A percentile compares a stretch with the other conserved stretches of the same genome.
Evolutionary conservation across 2,888 invertebrate genomes (phyloP).

Genomic region (Ecdyonurus torrentis): DNA sequence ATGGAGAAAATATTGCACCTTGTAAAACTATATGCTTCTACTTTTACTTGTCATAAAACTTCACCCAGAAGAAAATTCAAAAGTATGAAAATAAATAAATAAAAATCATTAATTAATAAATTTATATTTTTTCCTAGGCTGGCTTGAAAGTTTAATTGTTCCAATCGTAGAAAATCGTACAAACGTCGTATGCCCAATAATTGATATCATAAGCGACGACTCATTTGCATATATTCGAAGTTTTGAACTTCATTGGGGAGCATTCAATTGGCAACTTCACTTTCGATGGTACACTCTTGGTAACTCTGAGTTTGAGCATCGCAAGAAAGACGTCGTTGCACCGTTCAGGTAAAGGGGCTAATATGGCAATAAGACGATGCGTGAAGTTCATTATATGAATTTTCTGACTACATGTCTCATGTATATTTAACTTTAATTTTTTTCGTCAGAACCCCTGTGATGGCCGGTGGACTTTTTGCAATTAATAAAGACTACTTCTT

Average conservation of each 20-base stretch:
- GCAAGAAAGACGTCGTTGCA: slow-evolving; percentile 44
- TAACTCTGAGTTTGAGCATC: slow-evolving; percentile 40
- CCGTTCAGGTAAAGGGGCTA: slow-evolving; percentile 30
- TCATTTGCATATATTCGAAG: slow-evolving; percentile 89
- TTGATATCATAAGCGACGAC: slow-evolving; percentile 90
- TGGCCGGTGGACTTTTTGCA: slow-evolving; percentile 91
- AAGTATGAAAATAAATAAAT: background rate
- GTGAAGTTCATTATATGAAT: background rate
- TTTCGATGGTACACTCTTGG: slow-evolving; percentile 73
- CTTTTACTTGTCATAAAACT: too few relatives aligned
- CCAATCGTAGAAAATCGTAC: slow-evolving; percentile 44
- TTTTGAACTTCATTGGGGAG: slow-evolving; percentile 94
- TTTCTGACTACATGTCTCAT: background rate
- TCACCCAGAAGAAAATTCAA: background rate
- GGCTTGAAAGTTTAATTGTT: slow-evolving; percentile 57
- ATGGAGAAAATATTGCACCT: too few relatives aligned
- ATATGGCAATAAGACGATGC: too few relatives aligned
- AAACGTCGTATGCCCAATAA: slow-evolving; percentile 64
- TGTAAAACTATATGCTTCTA: too few relatives aligned
- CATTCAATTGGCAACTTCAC: slow-evolving; percentile 95
- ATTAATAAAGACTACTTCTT: slow-evolving; percentile 75
- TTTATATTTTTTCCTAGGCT: slow-evolving; percentile 32
- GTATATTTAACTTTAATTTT: slow-evolving; percentile 4
- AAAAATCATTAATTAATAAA: background rate
- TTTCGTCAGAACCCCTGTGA: slow-evolving; percentile 61